Conservation (phyloP, 2,888 invertebrate species). For the Hirtodrosophila confusa region DNA sequence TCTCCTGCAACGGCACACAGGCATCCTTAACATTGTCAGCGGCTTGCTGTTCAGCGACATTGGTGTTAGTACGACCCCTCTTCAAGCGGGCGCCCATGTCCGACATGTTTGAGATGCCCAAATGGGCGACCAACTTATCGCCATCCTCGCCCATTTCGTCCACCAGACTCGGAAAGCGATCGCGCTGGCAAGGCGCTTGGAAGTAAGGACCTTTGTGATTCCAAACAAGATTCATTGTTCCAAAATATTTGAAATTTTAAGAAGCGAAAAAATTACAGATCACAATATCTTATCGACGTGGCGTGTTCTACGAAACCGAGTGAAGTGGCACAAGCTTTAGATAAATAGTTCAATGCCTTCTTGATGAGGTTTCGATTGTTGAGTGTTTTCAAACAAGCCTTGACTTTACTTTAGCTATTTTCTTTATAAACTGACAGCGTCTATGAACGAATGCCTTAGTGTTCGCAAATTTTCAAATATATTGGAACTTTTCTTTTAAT, state of each 20-base stretch:
- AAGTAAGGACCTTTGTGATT: slow-evolving; percentile 44
- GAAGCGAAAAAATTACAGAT: not conserved
- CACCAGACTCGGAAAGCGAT: slow-evolving; percentile 35
- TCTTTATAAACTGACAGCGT: no score
- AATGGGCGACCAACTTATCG: slow-evolving; percentile 36
- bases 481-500: no score
- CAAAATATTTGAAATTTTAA: not conserved
- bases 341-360: not conserved
- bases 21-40: slow-evolving; percentile 25
- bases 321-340: not conserved
- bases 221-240: slow-evolving; percentile 37
- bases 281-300: not conserved
- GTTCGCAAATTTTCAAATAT: no score
- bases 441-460: no score
- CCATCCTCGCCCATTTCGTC: slow-evolving; percentile 36
- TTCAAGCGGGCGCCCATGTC: slow-evolving; percentile 47
- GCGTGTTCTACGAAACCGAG: not conserved
- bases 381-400: no score
- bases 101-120: slow-evolving; percentile 29
- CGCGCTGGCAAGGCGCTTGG: slow-evolving; percentile 34
- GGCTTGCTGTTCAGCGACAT: slow-evolving; percentile 15
- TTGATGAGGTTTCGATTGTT: not conserved
- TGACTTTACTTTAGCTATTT: no score
- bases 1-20: slow-evolving; percentile 23
- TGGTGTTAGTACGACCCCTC: slow-evolving; percentile 2